Percentiles rank a stretch among this genome's conserved stretches.
Evolutionary conservation across 2,888 invertebrate genomes (phyloP).

Genomic region (Baccha elongata): DNA sequence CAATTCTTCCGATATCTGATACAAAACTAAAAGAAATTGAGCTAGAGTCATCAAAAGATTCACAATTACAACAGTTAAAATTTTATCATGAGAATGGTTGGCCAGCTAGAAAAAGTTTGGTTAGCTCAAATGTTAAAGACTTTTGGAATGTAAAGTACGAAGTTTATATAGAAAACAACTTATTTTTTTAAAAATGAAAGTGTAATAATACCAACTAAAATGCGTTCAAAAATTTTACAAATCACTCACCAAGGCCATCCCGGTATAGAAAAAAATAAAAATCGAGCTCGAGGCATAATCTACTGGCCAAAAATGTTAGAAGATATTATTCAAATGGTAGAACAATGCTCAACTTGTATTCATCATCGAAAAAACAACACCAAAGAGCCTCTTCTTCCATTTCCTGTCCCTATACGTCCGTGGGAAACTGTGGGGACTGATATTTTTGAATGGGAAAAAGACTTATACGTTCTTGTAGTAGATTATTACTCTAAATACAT

Average conservation of each 20-base stretch:
- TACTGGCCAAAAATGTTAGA: not conserved
- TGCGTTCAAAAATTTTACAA: too few relatives aligned
- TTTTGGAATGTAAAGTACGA: not conserved
- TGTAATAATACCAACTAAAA: too few relatives aligned
- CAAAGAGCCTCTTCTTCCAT: conserved; percentile 12
- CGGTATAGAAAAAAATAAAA: too few relatives aligned
- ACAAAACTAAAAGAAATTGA: too few relatives aligned
- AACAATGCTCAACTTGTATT: not conserved
- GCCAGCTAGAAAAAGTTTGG: conserved; percentile 39
- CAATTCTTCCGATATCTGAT: conserved; percentile 34
- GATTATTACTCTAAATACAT: too few relatives aligned
- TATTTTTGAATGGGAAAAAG: conserved; percentile 14
- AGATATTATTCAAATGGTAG: not conserved
- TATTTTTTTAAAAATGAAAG: not conserved
- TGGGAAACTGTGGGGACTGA: conserved; percentile 8
- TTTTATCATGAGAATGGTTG: conserved; percentile 35
- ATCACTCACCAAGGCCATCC: too few relatives aligned
- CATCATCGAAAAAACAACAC: not conserved
- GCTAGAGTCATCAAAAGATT: too few relatives aligned
- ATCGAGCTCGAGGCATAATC: not conserved
- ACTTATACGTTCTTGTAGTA: not conserved
- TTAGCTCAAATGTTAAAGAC: conserved; percentile 9
- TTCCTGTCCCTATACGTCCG: not conserved
- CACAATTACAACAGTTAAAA: too few relatives aligned
- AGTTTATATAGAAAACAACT: not conserved